Percentiles rank a stretch among this genome's conserved stretches.
phyloP scores from a whole-genome alignment of 2,888 invertebrate genomes.

The Autographa gamma region DNA sequence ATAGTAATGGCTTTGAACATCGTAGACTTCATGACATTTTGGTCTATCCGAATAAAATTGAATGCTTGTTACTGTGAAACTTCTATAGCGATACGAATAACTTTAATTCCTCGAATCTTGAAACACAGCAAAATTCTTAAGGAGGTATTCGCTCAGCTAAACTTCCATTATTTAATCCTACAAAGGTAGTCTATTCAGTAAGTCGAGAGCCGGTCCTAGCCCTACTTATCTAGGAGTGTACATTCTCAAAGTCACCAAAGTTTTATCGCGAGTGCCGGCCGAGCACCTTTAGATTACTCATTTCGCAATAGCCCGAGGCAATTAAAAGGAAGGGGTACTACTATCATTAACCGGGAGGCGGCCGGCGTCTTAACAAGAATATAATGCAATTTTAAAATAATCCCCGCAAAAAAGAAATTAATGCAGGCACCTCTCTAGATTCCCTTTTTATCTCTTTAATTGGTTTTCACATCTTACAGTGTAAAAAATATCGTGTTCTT shows the following conservation, averaged over 20 bases:
- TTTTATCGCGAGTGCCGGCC: slow-evolving; percentile 81
- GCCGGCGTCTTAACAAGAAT: slow-evolving; percentile 87
- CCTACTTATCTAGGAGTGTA: slow-evolving; percentile 49
- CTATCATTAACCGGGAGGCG: slow-evolving; percentile 86
- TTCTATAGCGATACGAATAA: neutral
- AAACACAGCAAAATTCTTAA: neutral
- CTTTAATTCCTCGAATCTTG: neutral
- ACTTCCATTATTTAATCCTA: slow-evolving; percentile 14
- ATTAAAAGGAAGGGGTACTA: slow-evolving; percentile 88
- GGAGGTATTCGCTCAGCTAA: neutral
- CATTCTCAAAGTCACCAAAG: slow-evolving; percentile 74
- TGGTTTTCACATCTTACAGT: slow-evolving; percentile 89
- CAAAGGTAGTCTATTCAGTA: slow-evolving; percentile 12
- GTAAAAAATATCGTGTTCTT: slow-evolving; percentile 89
- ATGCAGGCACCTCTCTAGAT: slow-evolving; percentile 88
- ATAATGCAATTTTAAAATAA: slow-evolving; percentile 90
- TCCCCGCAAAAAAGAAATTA: slow-evolving; percentile 89
- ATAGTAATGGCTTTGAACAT: neutral
- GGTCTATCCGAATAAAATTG: neutral
- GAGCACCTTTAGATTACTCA: slow-evolving; percentile 87
- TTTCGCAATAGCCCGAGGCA: slow-evolving; percentile 88
- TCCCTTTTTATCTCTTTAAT: slow-evolving; percentile 89
- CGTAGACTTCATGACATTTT: slow-evolving; percentile 1
- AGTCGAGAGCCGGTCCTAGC: slow-evolving; percentile 7
- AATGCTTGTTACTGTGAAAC: neutral